Base-by-base conservation (phyloP, 2,113 vertebrate species). In the Nannospalax galili region DNA sequence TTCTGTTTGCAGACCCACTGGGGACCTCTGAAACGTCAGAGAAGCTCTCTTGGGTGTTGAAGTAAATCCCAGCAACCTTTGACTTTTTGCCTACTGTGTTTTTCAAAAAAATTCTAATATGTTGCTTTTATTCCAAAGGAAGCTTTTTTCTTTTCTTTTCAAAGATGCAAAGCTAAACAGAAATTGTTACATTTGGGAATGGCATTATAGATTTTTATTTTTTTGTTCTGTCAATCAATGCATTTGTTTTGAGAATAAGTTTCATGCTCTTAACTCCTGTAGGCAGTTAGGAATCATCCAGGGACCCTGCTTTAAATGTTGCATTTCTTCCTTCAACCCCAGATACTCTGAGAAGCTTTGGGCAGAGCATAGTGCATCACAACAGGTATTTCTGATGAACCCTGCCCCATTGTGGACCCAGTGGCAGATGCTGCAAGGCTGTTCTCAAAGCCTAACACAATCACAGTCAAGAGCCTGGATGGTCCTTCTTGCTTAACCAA, bases 31-130 rank as follows among this genome's bases (percentile, higher is more conserved):
- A 67, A 56, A 94, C 75, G 67, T 45, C 6, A 77, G 52, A 84
- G 5, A 90, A 73, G 17, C 28, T 94, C 88, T 93, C 84, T 45
- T 56, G 73, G 73, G 91, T 32, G 94, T 96, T 86, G 82, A 81
- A 95, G 88, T 70, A 92, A 95, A 95, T 62, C 32, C 32, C 24
- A 86, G n/a, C 45, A 88, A 94, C 64, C 15, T 42, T 90, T 96
- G 88, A 90, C 48, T 88, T 93, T 95, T 93, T 73, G 85, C 88
- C 85, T 82, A 40, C 32, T 92, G 35, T 17, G 37, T 77, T 91
- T 42, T 72, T 82, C 1, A 45, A 70, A 60, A 72, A 88, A 19
- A 74, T 87, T 88, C 1, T 84, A 65, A 84, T 58, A 88, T 30
- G 52, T 86, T 87, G 35, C 48, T 91, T 95, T 80, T 26, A 11